Evolutionary conservation across 2,888 invertebrate genomes (phyloP), one percentile per base, ranked within the genome.

Genomic region (Meiosimyza platycephala): DNA sequence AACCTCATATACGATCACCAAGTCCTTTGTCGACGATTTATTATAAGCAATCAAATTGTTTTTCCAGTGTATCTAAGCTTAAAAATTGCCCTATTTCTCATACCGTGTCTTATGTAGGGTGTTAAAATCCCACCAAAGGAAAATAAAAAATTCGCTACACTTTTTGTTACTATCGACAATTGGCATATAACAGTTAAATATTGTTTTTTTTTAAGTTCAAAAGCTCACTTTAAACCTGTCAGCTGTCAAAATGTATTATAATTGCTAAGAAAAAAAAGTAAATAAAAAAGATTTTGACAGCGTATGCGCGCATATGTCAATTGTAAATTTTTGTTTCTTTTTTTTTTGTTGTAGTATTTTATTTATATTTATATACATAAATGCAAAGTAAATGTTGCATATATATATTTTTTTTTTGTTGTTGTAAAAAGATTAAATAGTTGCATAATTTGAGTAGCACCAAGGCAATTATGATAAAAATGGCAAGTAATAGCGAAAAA

Each of bases 391-490:
- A 65, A 68, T 67, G 13, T n/a, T 16, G 12, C 59, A 16, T 33
- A 47, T 64, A 64, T 66, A 52, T n/a, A n/a, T n/a, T n/a, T n/a
- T n/a, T n/a, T n/a, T n/a, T n/a, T n/a, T n/a, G 66, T 11, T 9
- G 52, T 22, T 28, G 7, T 18, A 47, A 16, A 55, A 47, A n/a
- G 28, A 59, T 66, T 63, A 48, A 47, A 63, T 13, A n/a, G 59
- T 66, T 72, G 65, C 51, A 71, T 64, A 66, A 72, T 72, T 59
- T 13, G 13, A 72, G 47, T 48, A 18, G 57, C 74, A 78, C 77
- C 78, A 78, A 81, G 73, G 77, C 78, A 78, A 78, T 80, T 82
- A 79, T 79, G 81, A 81, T 80, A 78, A 80, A 75, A 54, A 33
- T 16, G 13, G 47, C 28, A 70, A 78, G 79, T 75, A 54, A 33